Percentiles rank a stretch among this genome's conserved stretches.
Conservation (phyloP, 30 jellyfish, hydroid and myxozoan genomes). For the Aurelia sp. region DNA sequence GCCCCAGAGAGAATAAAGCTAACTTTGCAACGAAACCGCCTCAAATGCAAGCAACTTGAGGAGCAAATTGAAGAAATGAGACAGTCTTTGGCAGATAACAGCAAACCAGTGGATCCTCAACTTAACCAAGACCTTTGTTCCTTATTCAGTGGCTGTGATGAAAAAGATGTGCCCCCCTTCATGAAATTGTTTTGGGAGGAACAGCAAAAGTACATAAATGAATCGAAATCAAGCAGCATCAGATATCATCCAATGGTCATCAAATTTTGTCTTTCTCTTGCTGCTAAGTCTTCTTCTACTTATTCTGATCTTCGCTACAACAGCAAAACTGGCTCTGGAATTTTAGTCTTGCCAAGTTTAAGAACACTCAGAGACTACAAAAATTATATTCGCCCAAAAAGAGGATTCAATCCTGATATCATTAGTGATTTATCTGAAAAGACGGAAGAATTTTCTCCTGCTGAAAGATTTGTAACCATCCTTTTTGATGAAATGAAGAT, state of each 20-base stretch:
- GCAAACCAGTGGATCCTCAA: slow-evolving; percentile 57
- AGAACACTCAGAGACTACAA: slow-evolving; percentile 55
- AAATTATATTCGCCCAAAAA: slow-evolving; percentile 49
- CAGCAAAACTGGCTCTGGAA: slow-evolving; percentile 66
- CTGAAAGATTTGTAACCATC: slow-evolving; percentile 34
- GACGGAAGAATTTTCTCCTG: slow-evolving; percentile 12
- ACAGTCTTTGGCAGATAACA: slow-evolving; percentile 17
- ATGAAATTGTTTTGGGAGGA: slow-evolving; percentile 20
- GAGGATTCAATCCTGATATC: slow-evolving; percentile 66
- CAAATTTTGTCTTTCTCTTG: slow-evolving; percentile 51
- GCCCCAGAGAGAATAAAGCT: slow-evolving; percentile 49
- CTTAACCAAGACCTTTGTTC: slow-evolving; percentile 12
- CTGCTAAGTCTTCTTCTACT: slow-evolving; percentile 38
- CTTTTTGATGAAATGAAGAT: slow-evolving; percentile 46
- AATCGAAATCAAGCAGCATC: slow-evolving; percentile 25
- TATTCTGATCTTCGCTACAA: slow-evolving; percentile 49
- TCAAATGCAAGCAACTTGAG: slow-evolving; percentile 45
- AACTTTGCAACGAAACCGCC: slow-evolving; percentile 36
- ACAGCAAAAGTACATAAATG: neutral
- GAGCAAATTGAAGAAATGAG: slow-evolving; percentile 36
- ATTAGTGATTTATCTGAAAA: slow-evolving; percentile 38
- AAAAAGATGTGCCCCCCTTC: slow-evolving; percentile 31
- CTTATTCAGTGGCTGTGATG: neutral
- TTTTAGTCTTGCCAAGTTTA: slow-evolving; percentile 66
- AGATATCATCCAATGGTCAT: slow-evolving; percentile 61